Base-by-base conservation (phyloP, 2,888 invertebrate species). In the Serrognathus titanus region DNA sequence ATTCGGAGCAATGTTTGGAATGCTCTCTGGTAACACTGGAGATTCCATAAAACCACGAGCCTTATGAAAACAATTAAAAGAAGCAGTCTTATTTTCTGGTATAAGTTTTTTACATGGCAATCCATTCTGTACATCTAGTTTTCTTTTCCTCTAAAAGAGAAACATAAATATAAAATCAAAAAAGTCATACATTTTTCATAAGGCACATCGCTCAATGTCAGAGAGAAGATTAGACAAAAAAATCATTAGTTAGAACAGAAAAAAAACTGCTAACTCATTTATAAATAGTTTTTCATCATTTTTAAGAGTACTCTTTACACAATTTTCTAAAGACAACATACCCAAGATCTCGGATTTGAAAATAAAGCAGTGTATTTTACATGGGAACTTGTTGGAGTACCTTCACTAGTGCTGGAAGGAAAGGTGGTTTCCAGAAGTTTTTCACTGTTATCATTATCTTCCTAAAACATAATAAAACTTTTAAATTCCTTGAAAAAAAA, bases 61-160 rank as follows among this genome's bases (percentile, higher is more conserved):
- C 24, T 48, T 52, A 37, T 51, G n/a, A 20, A 51, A 35, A 37
- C 13, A 43, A 40, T 35, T 46, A 49, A 51, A 54, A 46, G 55
- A 48, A 48, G 48, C 51, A 46, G 57, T 62, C 51, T 65, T 80
- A 53, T 79, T 80, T 63, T 81, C 81, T 37, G 79, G 77, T 67
- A 75, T 76, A 60, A 79, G 71, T 69, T 82, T 83, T 74, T 83
- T 83, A 70, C 81, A 80, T 16, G 83, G 82, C 61, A 75, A 75
- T 63, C 75, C 79, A 75, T 78, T 76, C 67, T 76, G 76, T 60
- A 72, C 70, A 57, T 78, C 78, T 66, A 78, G 72, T 67, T 80
- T 81, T 58, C 81, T 73, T 72, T 81, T 81, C 61, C 78, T 73
- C 79, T 80, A 51, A 69, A 75, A 57, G 39, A 49, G 48, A 49